phyloP scores from a whole-genome alignment of 1,140 invertebrate species.

The Odontomachus brunneus region DNA sequence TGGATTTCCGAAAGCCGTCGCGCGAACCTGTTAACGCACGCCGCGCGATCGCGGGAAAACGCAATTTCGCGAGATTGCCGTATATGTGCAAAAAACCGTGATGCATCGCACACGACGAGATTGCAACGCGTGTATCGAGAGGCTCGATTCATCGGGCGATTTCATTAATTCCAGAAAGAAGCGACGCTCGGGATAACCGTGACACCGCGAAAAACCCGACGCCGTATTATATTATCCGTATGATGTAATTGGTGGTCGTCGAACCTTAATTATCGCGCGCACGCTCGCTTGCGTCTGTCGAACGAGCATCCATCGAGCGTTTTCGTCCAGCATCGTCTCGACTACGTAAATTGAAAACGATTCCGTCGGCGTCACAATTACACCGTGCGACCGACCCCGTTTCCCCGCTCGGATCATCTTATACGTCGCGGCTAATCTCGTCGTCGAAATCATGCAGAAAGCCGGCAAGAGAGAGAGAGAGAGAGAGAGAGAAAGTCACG shows the following conservation, averaged over 20 bases:
- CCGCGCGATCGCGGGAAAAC: slow-evolving; percentile 3
- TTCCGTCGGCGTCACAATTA: slow-evolving; percentile 13
- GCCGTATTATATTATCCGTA: background rate
- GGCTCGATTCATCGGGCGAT: background rate
- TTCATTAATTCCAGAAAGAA: slow-evolving; percentile 18
- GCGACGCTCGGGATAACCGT: background rate
- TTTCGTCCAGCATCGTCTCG: background rate
- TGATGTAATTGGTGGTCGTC: slow-evolving; percentile 18
- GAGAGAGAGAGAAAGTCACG: slow-evolving; percentile 33
- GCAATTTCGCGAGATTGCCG: slow-evolving; percentile 34
- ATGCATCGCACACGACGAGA: slow-evolving; percentile 6
- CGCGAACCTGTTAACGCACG: background rate
- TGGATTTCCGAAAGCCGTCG: slow-evolving; percentile 38
- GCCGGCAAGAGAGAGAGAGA: slow-evolving; percentile 9
- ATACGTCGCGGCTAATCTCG: slow-evolving; percentile 33
- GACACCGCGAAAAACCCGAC: slow-evolving; percentile 18
- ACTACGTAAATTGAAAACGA: slow-evolving; percentile 38
- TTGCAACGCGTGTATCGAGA: background rate
- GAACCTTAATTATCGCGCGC: background rate
- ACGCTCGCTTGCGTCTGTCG: background rate
- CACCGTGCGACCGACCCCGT: background rate
- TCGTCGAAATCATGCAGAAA: slow-evolving; percentile 43
- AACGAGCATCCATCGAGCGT: slow-evolving; percentile 7
- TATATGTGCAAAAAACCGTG: background rate
- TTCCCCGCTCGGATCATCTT: slow-evolving; percentile 13